Percentiles rank a stretch among this genome's conserved stretches.
Conservation (phyloP, 2,888 invertebrate species). For the Matsumyia berberina region DNA sequence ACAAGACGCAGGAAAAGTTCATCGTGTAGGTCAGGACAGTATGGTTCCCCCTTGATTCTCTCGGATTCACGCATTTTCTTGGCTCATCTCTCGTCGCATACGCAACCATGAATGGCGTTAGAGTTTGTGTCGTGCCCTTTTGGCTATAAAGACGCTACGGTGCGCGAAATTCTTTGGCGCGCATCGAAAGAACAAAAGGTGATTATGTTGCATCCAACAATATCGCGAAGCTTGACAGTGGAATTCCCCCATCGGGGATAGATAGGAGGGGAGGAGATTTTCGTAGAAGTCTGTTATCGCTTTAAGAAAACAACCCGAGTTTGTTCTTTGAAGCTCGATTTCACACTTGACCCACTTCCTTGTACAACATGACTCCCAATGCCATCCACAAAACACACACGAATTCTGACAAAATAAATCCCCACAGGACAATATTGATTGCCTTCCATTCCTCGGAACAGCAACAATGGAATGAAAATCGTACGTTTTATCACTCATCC, state of each 20-base stretch:
- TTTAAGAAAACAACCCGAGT: not conserved
- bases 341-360: slow-evolving; percentile 37
- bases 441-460: slow-evolving; percentile 51
- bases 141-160: slow-evolving; percentile 15
- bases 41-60: slow-evolving; percentile 28
- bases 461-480: slow-evolving; percentile 61
- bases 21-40: slow-evolving; percentile 63
- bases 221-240: slow-evolving; percentile 53
- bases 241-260: slow-evolving; percentile 44
- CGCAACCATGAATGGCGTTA: slow-evolving; percentile 50
- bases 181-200: slow-evolving; percentile 63
- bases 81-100: slow-evolving; percentile 41
- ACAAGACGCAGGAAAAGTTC: slow-evolving; percentile 47
- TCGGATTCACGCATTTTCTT: slow-evolving; percentile 62
- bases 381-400: slow-evolving; percentile 22
- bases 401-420: slow-evolving; percentile 43
- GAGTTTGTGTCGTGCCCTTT: slow-evolving; percentile 40
- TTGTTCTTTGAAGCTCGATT: not conserved
- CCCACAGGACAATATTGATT: slow-evolving; percentile 49
- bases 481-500: slow-evolving; percentile 67
- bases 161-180: slow-evolving; percentile 32
- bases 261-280: slow-evolving; percentile 18
- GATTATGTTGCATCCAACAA: slow-evolving; percentile 48
- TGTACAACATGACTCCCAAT: slow-evolving; percentile 14
- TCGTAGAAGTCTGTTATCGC: not conserved